Base-by-base conservation (phyloP, 2,888 invertebrate genomes). In the Lissocephala sabroskyi region DNA sequence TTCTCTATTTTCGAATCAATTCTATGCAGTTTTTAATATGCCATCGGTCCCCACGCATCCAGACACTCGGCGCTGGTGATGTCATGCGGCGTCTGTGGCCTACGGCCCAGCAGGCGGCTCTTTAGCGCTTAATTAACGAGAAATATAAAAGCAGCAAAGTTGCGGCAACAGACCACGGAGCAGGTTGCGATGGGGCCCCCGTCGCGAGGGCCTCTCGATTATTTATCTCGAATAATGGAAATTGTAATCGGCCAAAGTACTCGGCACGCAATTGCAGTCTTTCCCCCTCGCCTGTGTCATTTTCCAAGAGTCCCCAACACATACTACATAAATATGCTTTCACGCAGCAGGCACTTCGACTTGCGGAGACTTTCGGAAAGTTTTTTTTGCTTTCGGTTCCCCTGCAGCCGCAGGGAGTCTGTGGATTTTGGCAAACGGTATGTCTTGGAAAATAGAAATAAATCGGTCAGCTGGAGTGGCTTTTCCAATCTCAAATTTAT, bases 61-160 rank as follows among this genome's bases (percentile, higher is more conserved):
- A 59, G 54, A 75, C 45, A 74, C n/a, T n/a, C n/a, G n/a, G n/a
- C n/a, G n/a, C n/a, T n/a, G n/a, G n/a, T 70, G 78, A 77, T 74
- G 68, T 70, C 78, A 68, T 65, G 68, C 75, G 58, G 78, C 44
- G 68, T 51, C 36, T 41, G 41, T 29, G 14, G 43, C 18, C 41
- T 30, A 41, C 62, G 37, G 53, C 71, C 52, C 71, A 73, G 71
- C 71, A 54, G 59, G 79, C 77, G 59, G 54, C 79, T 76, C 62
- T 73, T 73, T 73, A 73, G 74, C 77, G 79, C 71, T 73, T 79
- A 73, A 73, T 73, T 73, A 73, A 73, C 79, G 71, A 73, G 73
- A 74, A 79, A 76, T 73, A 73, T 79, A 64, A 79, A 78, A 77
- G 66, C 62, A 75, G 75, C 16, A 39, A 19, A 36, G 17, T 16